A percentile compares a stretch with the other conserved stretches of the same genome.
Evolutionary conservation across 2,888 invertebrate genomes (phyloP).

Genomic region (Dendrolimus houi): DNA sequence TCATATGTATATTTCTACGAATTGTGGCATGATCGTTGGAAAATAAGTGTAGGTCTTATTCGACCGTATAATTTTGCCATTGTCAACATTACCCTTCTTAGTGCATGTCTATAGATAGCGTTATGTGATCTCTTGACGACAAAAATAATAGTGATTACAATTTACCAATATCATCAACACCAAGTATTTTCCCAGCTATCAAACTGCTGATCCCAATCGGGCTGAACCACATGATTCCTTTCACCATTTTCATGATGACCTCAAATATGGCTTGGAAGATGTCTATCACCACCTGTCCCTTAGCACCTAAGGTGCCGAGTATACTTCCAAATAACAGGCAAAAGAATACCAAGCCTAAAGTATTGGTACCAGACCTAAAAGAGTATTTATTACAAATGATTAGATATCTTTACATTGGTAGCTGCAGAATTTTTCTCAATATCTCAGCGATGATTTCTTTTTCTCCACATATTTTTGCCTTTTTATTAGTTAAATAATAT

Average conservation of each 20-base stretch:
- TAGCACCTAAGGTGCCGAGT: slow-evolving; percentile 87
- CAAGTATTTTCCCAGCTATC: slow-evolving; percentile 87
- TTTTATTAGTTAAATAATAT: too few species aligned
- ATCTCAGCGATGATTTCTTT: too few species aligned
- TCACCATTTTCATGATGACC: slow-evolving; percentile 94
- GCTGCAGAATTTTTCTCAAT: too few species aligned
- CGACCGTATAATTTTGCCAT: too few species aligned
- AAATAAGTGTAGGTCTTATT: too few species aligned
- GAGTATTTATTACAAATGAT: neutral
- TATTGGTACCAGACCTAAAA: slow-evolving; percentile 87
- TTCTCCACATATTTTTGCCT: too few species aligned
- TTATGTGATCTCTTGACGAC: too few species aligned
- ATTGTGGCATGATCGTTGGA: too few species aligned
- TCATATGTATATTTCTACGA: too few species aligned
- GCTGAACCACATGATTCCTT: slow-evolving; percentile 93
- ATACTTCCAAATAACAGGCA: slow-evolving; percentile 92
- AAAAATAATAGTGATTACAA: neutral
- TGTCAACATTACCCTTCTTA: too few species aligned
- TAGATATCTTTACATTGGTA: too few species aligned
- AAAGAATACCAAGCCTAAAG: slow-evolving; percentile 92
- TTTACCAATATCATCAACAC: slow-evolving; percentile 79
- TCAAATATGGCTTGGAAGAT: slow-evolving; percentile 93
- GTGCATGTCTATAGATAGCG: too few species aligned
- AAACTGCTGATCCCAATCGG: slow-evolving; percentile 90
- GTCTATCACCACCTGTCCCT: slow-evolving; percentile 87